Evolutionary conservation across 30 jellyfish, hydroid and myxozoan genomes (phyloP).

Genomic region (Pseudorhiza aurosa): DNA sequence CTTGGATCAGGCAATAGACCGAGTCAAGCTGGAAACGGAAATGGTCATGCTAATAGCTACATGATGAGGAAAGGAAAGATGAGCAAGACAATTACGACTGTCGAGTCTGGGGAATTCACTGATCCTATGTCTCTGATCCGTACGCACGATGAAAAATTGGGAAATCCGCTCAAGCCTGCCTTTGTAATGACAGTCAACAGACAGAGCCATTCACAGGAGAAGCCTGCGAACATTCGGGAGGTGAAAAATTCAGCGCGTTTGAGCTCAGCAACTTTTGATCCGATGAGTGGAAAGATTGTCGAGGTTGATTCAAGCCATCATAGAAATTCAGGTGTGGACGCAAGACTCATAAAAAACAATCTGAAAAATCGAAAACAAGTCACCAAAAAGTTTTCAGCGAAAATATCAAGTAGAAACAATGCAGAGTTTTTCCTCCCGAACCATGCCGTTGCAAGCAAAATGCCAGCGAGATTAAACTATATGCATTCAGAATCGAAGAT

Average conservation of each 20-base stretch:
- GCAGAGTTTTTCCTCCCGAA: too few relatives aligned
- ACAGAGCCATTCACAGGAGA: neutral
- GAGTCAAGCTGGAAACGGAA: neutral
- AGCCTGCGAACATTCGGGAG: neutral
- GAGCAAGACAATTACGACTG: neutral
- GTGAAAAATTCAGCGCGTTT: neutral
- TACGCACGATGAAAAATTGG: neutral
- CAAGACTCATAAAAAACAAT: too few relatives aligned
- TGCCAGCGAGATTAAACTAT: too few relatives aligned
- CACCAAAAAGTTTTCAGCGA: too few relatives aligned
- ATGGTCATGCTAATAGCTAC: neutral
- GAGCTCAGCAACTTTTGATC: slow-evolving; percentile 35
- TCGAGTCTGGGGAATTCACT: slow-evolving; percentile 11
- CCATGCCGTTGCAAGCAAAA: too few relatives aligned
- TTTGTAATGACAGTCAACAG: neutral
- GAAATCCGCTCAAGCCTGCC: neutral
- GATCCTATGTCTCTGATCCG: slow-evolving; percentile 8
- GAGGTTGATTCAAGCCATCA: too few relatives aligned
- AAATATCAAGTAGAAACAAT: too few relatives aligned
- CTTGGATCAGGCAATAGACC: neutral
- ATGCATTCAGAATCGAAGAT: too few relatives aligned
- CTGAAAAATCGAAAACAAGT: too few relatives aligned
- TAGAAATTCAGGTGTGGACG: too few relatives aligned
- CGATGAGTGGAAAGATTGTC: slow-evolving; percentile 14
- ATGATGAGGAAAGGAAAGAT: slow-evolving; percentile 35